Conservation (phyloP, 2,797 vertebrate species). For the Parauchenoglanis punctatus region DNA sequence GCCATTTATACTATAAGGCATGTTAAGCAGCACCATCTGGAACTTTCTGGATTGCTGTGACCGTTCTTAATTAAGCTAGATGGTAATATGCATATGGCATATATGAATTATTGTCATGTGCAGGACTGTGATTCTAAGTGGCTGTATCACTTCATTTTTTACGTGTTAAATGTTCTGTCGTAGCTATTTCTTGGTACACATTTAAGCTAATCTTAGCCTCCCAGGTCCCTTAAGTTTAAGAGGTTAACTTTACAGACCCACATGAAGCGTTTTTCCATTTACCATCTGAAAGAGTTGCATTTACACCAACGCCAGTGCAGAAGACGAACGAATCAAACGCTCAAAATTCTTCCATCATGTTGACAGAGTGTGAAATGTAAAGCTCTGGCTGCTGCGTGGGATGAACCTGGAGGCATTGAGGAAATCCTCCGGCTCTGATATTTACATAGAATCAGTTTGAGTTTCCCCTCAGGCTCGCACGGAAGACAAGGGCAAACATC, state of each 20-base stretch:
- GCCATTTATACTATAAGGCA: constrained; percentile 11
- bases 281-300: neutral
- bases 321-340: constrained; percentile 7
- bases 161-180: neutral
- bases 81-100: neutral
- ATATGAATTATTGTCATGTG: neutral
- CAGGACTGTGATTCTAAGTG: neutral
- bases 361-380: constrained; percentile 17
- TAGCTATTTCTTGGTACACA: neutral
- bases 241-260: neutral
- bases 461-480: constrained; percentile 32
- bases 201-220: neutral
- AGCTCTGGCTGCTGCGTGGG: constrained; percentile 32
- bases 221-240: neutral
- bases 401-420: constrained; percentile 1
- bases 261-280: neutral
- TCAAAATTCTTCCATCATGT: constrained; percentile 8
- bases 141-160: neutral
- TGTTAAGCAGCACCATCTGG: neutral
- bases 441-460: constrained; percentile 41
- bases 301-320: neutral
- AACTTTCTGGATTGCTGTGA: neutral
- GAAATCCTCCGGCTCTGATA: constrained; percentile 42
- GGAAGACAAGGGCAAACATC: constrained; percentile 44
- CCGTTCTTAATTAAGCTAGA: neutral